phyloP scores from a whole-genome alignment of 2,888 invertebrate species.

The Rhogogaster chlorosoma region DNA sequence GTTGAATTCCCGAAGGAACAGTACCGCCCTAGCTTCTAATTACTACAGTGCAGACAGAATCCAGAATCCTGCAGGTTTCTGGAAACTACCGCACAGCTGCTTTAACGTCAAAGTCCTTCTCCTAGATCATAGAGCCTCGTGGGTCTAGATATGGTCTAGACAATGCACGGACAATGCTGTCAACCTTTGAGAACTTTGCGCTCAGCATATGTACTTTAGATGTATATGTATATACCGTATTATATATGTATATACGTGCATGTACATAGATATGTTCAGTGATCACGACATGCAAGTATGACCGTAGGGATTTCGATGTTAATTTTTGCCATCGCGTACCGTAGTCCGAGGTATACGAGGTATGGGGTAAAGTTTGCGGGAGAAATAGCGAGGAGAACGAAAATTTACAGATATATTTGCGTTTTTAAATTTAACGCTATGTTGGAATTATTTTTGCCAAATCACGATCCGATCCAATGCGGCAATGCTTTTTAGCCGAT shows the following conservation, averaged over 20 bases:
- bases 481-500: background rate
- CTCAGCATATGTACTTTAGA: background rate
- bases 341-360: background rate
- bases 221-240: background rate
- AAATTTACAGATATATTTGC: background rate
- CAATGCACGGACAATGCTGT: constrained; percentile 18
- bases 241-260: background rate
- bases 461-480: background rate
- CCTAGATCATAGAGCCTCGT: background rate
- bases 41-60: constrained; percentile 13
- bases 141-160: constrained; percentile 7
- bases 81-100: background rate
- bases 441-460: background rate
- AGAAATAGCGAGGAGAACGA: background rate
- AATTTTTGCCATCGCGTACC: constrained; percentile 24
- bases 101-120: background rate
- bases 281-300: background rate
- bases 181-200: constrained; percentile 31
- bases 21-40: constrained; percentile 14
- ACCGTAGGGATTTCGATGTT: constrained; percentile 23
- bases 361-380: background rate
- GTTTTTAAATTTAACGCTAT: background rate
- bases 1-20: constrained; percentile 24
- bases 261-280: background rate
- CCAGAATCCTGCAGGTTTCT: background rate